These are phyloP conservation scores for Rhopilema esculentum DNA, from an alignment of 30 jellyfish, hydroid and myxozoan species.

Conservation along the genomic window DNA sequence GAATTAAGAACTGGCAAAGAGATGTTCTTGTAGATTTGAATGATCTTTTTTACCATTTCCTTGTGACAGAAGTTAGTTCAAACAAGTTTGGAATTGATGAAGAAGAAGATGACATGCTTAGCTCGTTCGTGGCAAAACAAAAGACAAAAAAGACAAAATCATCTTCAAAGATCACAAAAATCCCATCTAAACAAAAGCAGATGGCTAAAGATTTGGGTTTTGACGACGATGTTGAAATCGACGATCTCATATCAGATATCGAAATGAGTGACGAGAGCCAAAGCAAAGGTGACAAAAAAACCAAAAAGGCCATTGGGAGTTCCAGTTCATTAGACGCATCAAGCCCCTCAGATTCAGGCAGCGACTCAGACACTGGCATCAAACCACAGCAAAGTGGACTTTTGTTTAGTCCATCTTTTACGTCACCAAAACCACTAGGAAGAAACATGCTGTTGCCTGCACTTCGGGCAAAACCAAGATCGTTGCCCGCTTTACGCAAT, in stretches of 20 bases:
- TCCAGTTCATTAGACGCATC: not conserved
- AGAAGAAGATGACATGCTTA: not conserved
- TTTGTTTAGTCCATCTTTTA: not conserved
- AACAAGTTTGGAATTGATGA: not conserved
- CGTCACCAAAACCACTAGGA: not conserved
- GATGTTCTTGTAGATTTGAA: not conserved
- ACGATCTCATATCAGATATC: not conserved
- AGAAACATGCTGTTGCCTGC: not conserved
- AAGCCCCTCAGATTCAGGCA: not conserved
- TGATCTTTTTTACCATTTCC: not conserved
- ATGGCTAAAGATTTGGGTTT: conserved; percentile 3
- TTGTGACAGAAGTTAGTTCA: not conserved
- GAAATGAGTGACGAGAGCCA: not conserved
- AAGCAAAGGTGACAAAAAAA: not conserved
- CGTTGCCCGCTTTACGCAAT: not conserved
- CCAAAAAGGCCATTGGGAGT: not conserved
- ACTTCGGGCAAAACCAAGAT: not conserved
- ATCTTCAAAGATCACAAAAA: not conserved
- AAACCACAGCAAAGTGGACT: not conserved
- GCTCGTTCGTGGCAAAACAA: not conserved
- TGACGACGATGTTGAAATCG: conserved; percentile 2
- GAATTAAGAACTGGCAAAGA: not conserved
- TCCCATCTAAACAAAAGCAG: not conserved
- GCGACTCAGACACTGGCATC: not conserved
- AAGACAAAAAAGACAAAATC: not conserved